Percentiles rank a stretch among this genome's conserved stretches.
These are phyloP conservation scores for Halichondria panicea DNA, from an alignment of 37 sponge, comb jelly and placozoan genomes.

Conservation along the genomic window DNA sequence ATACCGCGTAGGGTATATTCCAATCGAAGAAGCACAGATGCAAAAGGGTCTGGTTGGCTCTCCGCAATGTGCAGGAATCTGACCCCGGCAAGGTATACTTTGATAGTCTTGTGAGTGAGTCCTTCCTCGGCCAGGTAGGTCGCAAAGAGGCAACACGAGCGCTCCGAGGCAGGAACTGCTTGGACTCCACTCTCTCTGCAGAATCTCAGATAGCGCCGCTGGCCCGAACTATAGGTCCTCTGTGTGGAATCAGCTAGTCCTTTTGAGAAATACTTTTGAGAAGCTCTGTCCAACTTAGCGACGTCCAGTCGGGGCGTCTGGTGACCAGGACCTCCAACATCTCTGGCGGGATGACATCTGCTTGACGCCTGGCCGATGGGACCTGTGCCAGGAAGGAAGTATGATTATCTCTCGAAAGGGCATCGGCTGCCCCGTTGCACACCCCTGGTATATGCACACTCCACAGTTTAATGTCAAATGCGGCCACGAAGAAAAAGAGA, in stretches of 20 bases:
- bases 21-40: constrained; percentile 37
- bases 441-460: constrained; percentile 20
- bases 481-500: constrained; percentile 36
- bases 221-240: constrained; percentile 46
- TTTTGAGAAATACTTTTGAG: constrained; percentile 28
- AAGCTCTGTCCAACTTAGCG: constrained; percentile 36
- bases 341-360: not conserved
- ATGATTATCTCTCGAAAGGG: constrained; percentile 33
- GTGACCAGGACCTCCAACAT: constrained; percentile 22
- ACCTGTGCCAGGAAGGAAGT: not conserved
- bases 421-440: constrained; percentile 38
- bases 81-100: constrained; percentile 60
- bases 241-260: constrained; percentile 58
- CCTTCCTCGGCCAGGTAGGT: constrained; percentile 29
- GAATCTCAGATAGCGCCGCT: constrained; percentile 16
- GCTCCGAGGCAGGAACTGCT: constrained; percentile 52
- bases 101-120: constrained; percentile 42
- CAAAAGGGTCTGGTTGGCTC: constrained; percentile 46
- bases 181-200: too few relatives aligned
- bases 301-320: constrained; percentile 53
- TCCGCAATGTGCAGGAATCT: constrained; percentile 27
- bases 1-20: constrained; percentile 42
- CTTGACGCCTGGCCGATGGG: not conserved
- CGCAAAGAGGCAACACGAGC: constrained; percentile 17
- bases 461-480: constrained; percentile 2